Conservation (phyloP, 2,113 vertebrate genomes). For the Gopherus flavomarginatus region DNA sequence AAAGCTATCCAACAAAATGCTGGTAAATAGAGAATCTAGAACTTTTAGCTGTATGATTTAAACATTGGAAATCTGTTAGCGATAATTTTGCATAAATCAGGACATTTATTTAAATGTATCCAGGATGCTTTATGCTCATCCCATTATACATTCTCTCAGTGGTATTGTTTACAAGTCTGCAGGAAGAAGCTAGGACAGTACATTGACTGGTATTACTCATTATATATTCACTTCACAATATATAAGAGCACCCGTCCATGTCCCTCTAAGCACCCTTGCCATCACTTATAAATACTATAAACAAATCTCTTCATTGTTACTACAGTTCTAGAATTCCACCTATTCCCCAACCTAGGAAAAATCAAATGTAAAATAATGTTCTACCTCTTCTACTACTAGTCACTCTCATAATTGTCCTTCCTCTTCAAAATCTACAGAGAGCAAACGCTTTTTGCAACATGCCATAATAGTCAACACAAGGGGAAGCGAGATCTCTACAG, state of each 20-base stretch:
- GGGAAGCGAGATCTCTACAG: fast-evolving
- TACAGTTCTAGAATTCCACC: neutral
- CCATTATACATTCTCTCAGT: neutral
- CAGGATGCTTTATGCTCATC: neutral
- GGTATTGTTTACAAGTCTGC: neutral
- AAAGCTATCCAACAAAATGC: neutral
- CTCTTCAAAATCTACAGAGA: neutral
- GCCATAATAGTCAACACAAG: fast-evolving
- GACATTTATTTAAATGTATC: neutral
- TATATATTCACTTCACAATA: neutral
- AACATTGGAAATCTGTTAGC: neutral
- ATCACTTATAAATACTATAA: neutral
- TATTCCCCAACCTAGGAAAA: neutral
- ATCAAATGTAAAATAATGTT: neutral
- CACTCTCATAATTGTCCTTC: neutral
- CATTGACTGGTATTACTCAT: neutral
- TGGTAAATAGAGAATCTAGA: conserved; percentile 29
- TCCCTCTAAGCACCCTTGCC: neutral
- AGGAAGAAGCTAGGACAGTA: neutral
- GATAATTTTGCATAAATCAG: neutral
- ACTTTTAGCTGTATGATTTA: neutral
- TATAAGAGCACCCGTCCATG: neutral
- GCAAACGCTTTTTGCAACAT: fast-evolving
- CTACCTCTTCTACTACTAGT: neutral
- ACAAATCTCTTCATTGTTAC: neutral